Evolutionary conservation across 2,113 vertebrate genomes (phyloP).

Genomic region (Gracilinanus agilis): DNA sequence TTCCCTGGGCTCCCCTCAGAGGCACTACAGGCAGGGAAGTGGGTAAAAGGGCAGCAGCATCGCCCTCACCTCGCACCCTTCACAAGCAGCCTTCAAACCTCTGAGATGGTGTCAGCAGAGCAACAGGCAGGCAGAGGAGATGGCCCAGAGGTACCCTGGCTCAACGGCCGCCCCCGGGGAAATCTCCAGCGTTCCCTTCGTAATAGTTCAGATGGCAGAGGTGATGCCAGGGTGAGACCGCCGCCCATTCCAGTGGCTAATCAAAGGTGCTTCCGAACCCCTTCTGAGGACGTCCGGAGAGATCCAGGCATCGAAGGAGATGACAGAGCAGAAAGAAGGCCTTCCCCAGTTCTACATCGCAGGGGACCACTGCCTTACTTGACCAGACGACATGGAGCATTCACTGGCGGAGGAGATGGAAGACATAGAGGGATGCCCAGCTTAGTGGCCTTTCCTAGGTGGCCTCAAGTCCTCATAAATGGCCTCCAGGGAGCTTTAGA

Average conservation of each 20-base stretch:
- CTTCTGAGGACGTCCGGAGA: background rate
- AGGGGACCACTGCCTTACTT: background rate
- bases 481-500: background rate
- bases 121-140: background rate
- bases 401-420: background rate
- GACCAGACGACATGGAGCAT: background rate
- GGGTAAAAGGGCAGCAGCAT: background rate
- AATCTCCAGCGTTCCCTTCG: background rate
- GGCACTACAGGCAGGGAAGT: background rate
- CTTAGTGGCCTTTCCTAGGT: background rate
- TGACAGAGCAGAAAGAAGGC: background rate
- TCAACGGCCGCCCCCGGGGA: no score
- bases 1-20: background rate
- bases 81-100: background rate
- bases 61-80: background rate
- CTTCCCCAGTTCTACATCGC: background rate
- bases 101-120: background rate
- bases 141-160: background rate
- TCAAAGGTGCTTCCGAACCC: background rate
- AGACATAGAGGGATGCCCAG: background rate
- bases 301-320: background rate
- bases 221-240: background rate
- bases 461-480: background rate
- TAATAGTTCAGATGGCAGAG: background rate
- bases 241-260: background rate